A percentile compares a stretch with the other conserved stretches of the same genome.
These are phyloP conservation scores for Ranitomeya imitator DNA, from an alignment of 2,113 vertebrate genomes.

Conservation along the genomic window DNA sequence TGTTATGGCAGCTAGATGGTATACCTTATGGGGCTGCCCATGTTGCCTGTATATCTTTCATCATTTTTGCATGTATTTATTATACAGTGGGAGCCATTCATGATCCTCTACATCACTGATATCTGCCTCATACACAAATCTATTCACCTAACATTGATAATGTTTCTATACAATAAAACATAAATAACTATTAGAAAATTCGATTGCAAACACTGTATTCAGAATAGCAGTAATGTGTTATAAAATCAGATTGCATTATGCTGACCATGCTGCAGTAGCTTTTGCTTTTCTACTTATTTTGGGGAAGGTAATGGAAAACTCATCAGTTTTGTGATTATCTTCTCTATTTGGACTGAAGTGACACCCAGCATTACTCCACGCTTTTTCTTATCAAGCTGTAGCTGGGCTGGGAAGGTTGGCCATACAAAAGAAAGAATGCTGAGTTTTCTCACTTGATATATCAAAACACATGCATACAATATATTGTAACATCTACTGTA, in stretches of 20 bases:
- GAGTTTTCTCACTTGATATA: background rate
- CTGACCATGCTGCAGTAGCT: background rate
- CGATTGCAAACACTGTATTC: background rate
- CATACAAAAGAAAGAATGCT: background rate
- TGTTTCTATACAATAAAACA: too few species aligned
- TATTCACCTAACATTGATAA: too few species aligned
- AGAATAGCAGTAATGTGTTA: background rate
- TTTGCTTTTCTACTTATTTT: background rate
- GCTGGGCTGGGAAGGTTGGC: background rate
- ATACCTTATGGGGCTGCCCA: too few species aligned
- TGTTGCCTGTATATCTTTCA: too few species aligned
- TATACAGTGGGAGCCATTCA: too few species aligned
- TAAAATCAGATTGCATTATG: background rate
- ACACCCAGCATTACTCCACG: background rate
- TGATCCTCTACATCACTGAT: too few species aligned
- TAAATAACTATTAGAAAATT: background rate
- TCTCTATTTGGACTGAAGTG: background rate
- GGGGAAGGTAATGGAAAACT: background rate
- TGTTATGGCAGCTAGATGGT: too few species aligned
- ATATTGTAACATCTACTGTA: background rate
- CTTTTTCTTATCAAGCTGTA: background rate
- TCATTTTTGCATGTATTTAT: too few species aligned
- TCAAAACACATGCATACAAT: background rate
- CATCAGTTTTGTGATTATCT: constrained; percentile 16
- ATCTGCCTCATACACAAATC: too few species aligned